phyloP scores from a whole-genome alignment of 2,888 invertebrate species.

The Sepioteuthis lessoniana region DNA sequence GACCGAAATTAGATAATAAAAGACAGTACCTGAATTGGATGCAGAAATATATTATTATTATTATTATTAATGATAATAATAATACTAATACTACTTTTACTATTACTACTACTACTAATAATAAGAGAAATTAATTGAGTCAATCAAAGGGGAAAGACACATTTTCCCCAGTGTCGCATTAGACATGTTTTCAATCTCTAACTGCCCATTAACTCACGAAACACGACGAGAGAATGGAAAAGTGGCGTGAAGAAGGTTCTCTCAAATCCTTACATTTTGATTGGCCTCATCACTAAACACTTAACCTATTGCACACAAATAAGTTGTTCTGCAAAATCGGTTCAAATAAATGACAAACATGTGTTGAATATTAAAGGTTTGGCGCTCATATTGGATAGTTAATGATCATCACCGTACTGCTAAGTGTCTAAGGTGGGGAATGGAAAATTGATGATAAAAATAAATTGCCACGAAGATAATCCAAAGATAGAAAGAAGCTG shows the following conservation, averaged over 20 bases:
- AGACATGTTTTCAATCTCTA: background rate
- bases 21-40: no score
- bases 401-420: background rate
- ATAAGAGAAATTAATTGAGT: background rate
- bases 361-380: background rate
- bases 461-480: background rate
- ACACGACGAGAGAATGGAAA: background rate
- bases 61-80: no score
- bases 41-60: no score
- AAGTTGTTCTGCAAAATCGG: background rate
- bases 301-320: background rate
- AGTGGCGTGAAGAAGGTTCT: background rate
- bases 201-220: background rate
- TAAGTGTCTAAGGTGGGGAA: background rate
- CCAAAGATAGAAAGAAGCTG: background rate
- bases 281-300: background rate
- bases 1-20: no score
- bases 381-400: background rate
- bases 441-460: background rate
- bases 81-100: no score
- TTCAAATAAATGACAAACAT: slow-evolving; percentile 23
- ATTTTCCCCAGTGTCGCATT: background rate
- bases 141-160: background rate
- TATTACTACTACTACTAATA: background rate
- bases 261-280: background rate